Base-by-base conservation (phyloP, 2,888 invertebrate species). In the Scaptomyza parva region DNA sequence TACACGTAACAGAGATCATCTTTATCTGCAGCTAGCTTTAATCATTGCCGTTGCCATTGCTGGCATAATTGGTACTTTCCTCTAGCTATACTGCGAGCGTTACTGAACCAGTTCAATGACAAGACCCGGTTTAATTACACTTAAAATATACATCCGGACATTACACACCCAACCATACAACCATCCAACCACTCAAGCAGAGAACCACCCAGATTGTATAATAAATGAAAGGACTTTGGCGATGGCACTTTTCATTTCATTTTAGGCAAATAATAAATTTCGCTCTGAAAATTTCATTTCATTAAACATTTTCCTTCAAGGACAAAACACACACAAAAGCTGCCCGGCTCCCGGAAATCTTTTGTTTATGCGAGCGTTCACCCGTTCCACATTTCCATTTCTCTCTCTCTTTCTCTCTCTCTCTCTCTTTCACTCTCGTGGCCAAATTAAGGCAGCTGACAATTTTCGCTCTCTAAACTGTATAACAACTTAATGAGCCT, bases 401-500 rank as follows among this genome's bases (percentile, higher is more conserved):
- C 18, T 62, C 9, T 14, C 67, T 47, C 63, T 68, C 65, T 76
- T 20, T 30, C 40, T n/a, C 39, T 7, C 8, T 20, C 18, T 62
- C 9, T 14, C 67, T 47, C 63, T 68, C 65, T 76, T n/a, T n/a
- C n/a, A n/a, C n/a, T n/a, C n/a, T n/a, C n/a, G n/a, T 50, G 65
- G 53, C 72, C 85, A 86, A 86, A 86, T 86, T 86, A 88, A 86
- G 87, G 80, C 78, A 80, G 88, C 88, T 88, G 87, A 86, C 87
- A 86, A 88, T 88, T 88, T 86, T 88, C 80, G n/a, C n/a, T 66
- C 87, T 86, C 85, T 86, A 86, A 86, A 88, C 85, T 88, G 85
- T 86, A 84, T 88, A 86, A 86, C 85, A 86, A 88, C 85, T 89
- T 88, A 88, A 88, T 88, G 89, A 89, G 89, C 87, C 80, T 83